Conservation (phyloP, 2,113 vertebrate species). For the Leptobrachium ailaonicum region DNA sequence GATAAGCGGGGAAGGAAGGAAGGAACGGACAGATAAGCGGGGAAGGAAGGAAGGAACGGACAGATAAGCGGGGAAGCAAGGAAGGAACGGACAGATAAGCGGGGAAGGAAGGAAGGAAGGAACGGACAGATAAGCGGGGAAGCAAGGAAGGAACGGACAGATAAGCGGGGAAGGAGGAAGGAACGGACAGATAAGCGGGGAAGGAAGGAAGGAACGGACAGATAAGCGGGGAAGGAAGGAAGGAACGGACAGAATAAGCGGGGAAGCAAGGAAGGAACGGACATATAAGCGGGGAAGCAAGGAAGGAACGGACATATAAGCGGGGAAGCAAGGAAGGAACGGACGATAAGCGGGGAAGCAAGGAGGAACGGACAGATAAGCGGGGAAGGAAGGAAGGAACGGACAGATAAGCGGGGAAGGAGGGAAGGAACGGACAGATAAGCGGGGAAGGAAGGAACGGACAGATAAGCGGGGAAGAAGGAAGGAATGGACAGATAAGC, state of each 20-base stretch:
- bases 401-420: not conserved
- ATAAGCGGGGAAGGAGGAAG: not conserved
- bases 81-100: not conserved
- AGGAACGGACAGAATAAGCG: not conserved
- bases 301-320: not conserved
- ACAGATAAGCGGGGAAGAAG: not conserved
- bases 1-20: not conserved
- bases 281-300: too few species aligned
- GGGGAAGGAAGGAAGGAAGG: too few species aligned
- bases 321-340: not conserved
- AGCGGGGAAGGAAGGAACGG: not conserved
- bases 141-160: not conserved
- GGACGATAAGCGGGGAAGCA: not conserved
- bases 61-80: not conserved
- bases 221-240: not conserved
- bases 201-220: not conserved
- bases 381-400: not conserved
- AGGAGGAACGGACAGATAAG: not conserved
- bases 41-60: not conserved
- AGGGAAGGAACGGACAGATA: not conserved
- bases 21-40: not conserved
- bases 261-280: not conserved
- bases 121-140: not conserved
- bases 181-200: not conserved
- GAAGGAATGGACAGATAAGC: not conserved